Conservation (phyloP, 2,113 vertebrate genomes). For the Calidris pugnax region DNA sequence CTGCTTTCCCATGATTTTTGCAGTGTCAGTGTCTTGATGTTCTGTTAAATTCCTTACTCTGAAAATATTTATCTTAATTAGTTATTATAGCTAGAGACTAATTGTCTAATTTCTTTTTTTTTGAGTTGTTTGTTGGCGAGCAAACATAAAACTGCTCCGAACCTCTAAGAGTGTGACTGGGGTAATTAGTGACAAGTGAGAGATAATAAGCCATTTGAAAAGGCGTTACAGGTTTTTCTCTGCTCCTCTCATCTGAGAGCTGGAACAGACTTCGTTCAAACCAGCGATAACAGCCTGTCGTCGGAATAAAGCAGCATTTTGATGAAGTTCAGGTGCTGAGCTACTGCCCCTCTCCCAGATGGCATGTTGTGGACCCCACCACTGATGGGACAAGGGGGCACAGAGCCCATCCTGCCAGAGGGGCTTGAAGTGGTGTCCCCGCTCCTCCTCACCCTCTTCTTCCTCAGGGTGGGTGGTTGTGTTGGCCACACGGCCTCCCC, state of each 20-base stretch:
- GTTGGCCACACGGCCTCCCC: neutral
- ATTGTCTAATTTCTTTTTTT: constrained; percentile 5
- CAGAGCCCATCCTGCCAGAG: neutral
- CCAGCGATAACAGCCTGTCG: neutral
- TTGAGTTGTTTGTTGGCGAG: neutral
- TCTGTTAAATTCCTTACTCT: neutral
- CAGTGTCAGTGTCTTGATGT: constrained; percentile 1
- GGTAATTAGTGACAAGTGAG: constrained; percentile 64
- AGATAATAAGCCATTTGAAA: constrained; percentile 58
- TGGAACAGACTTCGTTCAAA: constrained; percentile 37
- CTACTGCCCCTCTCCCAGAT: neutral
- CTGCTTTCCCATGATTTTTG: constrained; percentile 1
- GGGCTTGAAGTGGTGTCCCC: neutral
- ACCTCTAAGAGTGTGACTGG: neutral
- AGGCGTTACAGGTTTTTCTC: constrained; percentile 29
- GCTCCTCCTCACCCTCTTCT: neutral
- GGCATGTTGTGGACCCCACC: neutral
- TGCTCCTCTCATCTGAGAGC: constrained; percentile 29
- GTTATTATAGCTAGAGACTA: constrained; percentile 17
- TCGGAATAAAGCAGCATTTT: neutral
- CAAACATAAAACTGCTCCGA: neutral
- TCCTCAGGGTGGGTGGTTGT: too few species aligned
- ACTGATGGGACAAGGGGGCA: too few species aligned
- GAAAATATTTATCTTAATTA: constrained; percentile 54
- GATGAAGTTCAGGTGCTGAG: neutral